Conservation (phyloP, 2,888 invertebrate species). For the Lepetodrilus schrolli region DNA sequence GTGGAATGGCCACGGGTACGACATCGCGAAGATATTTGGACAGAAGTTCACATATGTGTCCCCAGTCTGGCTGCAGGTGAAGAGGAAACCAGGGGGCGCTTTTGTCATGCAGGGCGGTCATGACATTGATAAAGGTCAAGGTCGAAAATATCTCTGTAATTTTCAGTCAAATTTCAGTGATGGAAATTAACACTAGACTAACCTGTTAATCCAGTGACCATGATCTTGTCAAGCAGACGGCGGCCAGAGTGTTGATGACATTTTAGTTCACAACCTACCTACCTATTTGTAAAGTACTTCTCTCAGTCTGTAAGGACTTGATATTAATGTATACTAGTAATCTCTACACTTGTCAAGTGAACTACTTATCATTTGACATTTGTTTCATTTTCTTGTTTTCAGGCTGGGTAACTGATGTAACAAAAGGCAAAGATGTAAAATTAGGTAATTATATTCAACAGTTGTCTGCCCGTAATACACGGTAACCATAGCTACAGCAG, state of each 20-base stretch:
- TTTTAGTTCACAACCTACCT: too few relatives aligned
- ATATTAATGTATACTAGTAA: too few relatives aligned
- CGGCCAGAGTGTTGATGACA: too few relatives aligned
- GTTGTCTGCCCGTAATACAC: too few relatives aligned
- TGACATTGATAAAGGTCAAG: conserved; percentile 87
- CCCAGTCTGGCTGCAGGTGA: conserved; percentile 95
- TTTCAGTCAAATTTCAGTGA: not conserved
- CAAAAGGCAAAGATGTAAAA: conserved; percentile 66
- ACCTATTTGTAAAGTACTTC: too few relatives aligned
- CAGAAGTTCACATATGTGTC: conserved; percentile 91
- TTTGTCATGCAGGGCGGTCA: conserved; percentile 78
- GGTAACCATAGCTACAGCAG: too few relatives aligned
- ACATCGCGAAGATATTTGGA: conserved; percentile 91
- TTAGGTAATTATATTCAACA: conserved; percentile 73
- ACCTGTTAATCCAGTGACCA: too few relatives aligned
- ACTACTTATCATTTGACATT: too few relatives aligned
- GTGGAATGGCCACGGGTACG: conserved; percentile 97
- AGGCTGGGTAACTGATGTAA: conserved; percentile 85
- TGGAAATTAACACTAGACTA: not conserved
- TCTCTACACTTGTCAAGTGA: too few relatives aligned
- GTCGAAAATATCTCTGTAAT: not conserved
- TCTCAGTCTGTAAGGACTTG: too few relatives aligned
- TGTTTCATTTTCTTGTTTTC: conserved; percentile 34
- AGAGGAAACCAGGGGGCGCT: conserved; percentile 77
- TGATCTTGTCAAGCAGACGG: too few relatives aligned